Base-by-base conservation (phyloP, 2,888 invertebrate species). In the Sesamia inferens region DNA sequence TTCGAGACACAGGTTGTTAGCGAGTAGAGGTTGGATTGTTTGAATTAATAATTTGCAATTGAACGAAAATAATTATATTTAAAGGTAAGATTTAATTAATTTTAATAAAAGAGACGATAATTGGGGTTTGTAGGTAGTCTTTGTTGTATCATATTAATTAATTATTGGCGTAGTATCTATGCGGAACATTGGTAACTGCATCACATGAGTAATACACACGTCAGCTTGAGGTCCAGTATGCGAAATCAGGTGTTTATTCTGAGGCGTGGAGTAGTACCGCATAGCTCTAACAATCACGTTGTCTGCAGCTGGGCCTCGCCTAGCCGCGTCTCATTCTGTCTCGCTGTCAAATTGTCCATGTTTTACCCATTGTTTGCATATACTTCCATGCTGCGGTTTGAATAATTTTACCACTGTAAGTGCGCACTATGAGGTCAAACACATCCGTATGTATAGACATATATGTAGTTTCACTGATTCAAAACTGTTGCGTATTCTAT, bases 1-100 rank as follows among this genome's bases (percentile, higher is more conserved):
- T 91, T 92, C 84, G 89, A 89, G 88, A 89, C 86, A 87, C 87
- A 88, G 87, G 86, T 88, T 91, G 88, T 88, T 89, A 88, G 83
- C 87, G 85, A 82, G 82, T 87, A 84, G 81, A 85, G 84, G 88
- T 86, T 83, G 78, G 81, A 87, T 85, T 85, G 85, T 86, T 87
- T 90, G 87, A 88, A 90, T 88, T 89, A 89, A 88, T 87, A 85
- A 86, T 85, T 86, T 85, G 84, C 87, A 87, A 88, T 87, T 88
- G 87, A 83, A 83, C 82, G 69, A 68, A 68, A 64, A 66, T 68
- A 71, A 62, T 72, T 77, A 57, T 31, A 51, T 7, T 67, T 51
- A 54, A 64, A 39, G 58, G n/a, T 73, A 61, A 76, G 54, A 76
- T 78, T 39, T 22, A 64, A 73, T 75, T 24, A 67, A 67, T 78